Conservation (phyloP, 2,797 vertebrate genomes). For the Gadopsis marmoratus region DNA sequence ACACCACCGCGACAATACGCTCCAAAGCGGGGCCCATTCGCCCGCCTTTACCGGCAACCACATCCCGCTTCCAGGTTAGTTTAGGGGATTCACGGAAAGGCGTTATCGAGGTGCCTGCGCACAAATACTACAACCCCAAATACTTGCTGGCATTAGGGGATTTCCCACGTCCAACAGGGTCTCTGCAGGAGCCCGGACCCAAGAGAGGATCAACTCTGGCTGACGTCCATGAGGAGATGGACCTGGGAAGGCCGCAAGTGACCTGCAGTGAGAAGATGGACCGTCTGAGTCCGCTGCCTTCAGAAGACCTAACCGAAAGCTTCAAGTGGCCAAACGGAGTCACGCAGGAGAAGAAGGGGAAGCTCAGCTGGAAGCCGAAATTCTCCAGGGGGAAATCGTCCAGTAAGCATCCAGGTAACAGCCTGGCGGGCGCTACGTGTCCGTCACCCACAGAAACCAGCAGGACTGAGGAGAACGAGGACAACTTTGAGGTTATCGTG, state of each 20-base stretch:
- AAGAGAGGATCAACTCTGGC: conserved; percentile 14
- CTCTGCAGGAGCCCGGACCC: conserved; percentile 46
- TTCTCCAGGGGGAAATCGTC: conserved; percentile 14
- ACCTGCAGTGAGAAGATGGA: conserved; percentile 60
- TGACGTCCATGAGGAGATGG: conserved; percentile 9
- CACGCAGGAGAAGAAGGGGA: conserved; percentile 27
- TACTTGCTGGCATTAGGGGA: conserved; percentile 88
- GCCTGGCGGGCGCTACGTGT: background rate
- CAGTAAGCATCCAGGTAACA: conserved; percentile 18
- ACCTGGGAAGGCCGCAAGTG: conserved; percentile 10
- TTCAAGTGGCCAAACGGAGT: conserved; percentile 4
- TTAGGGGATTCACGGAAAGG: conserved; percentile 71
- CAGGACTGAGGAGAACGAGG: conserved; percentile 33
- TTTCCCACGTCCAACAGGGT: conserved; percentile 30
- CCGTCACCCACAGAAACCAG: conserved; percentile 19
- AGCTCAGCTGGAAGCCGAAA: background rate
- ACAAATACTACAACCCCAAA: conserved; percentile 95
- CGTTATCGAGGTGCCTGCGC: conserved; percentile 85
- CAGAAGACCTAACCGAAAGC: conserved; percentile 33
- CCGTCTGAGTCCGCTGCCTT: background rate
- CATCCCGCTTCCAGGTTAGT: conserved; percentile 84
- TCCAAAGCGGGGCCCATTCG: conserved; percentile 67
- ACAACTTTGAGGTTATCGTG: conserved; percentile 34
- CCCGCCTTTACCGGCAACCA: conserved; percentile 51
- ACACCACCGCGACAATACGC: background rate